A percentile compares a stretch with the other conserved stretches of the same genome.
Conservation (phyloP, 2,888 invertebrate species). For the Drosophila cognata region DNA sequence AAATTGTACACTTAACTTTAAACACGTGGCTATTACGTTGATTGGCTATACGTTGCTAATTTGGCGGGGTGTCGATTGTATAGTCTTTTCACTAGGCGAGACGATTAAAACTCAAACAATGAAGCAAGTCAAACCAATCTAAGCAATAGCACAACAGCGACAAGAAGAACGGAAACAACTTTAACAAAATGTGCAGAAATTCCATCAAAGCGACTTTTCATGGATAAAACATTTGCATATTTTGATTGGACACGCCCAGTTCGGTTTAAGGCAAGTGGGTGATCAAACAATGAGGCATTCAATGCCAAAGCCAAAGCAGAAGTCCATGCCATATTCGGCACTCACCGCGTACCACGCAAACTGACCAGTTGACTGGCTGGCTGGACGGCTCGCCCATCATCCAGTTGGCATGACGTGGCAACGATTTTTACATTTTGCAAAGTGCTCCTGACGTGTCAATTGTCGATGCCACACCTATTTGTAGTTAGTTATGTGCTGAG, state of each 20-base stretch:
- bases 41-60: constrained; percentile 66
- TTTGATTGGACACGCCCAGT: constrained; percentile 77
- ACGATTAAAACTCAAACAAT: constrained; percentile 45
- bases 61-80: constrained; percentile 40
- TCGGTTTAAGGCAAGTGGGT: constrained; percentile 57
- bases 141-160: constrained; percentile 49
- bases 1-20: background rate
- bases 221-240: constrained; percentile 78
- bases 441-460: constrained; percentile 46
- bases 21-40: constrained; percentile 37
- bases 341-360: constrained; percentile 53
- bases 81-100: constrained; percentile 26
- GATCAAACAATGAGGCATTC: constrained; percentile 69
- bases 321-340: constrained; percentile 17
- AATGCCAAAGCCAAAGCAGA: constrained; percentile 34
- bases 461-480: constrained; percentile 29
- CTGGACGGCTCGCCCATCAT: constrained; percentile 61
- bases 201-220: constrained; percentile 77
- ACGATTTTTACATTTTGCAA: constrained; percentile 77
- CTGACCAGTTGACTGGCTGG: constrained; percentile 37
- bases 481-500: background rate
- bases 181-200: constrained; percentile 73
- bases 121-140: constrained; percentile 62
- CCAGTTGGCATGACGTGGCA: constrained; percentile 73
- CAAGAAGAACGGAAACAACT: constrained; percentile 24